Conservation (phyloP, 2,113 vertebrate genomes). For the Peromyscus californicus region DNA sequence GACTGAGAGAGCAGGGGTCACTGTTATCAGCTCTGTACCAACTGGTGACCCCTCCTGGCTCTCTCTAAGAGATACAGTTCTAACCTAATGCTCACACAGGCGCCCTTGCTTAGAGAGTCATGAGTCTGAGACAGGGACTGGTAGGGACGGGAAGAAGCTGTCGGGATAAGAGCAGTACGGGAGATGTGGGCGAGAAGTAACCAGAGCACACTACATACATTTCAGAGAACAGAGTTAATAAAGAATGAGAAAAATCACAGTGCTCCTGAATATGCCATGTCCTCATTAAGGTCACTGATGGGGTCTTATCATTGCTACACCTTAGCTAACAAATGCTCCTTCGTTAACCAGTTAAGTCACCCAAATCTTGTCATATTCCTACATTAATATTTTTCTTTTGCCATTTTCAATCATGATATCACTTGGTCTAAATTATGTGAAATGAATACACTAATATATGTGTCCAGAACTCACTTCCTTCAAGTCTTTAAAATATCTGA, state of each 20-base stretch:
- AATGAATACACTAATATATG: not conserved
- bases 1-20: not conserved
- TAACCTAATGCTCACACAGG: not conserved
- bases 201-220: not conserved
- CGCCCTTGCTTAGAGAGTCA: not conserved
- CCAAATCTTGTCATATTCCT: not conserved
- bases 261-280: not conserved
- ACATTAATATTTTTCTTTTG: not conserved
- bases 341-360: not conserved
- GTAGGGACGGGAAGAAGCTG: not conserved
- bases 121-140: not conserved
- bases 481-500: not conserved
- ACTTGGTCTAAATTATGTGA: conserved; percentile 35
- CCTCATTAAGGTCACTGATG: not conserved
- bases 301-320: not conserved
- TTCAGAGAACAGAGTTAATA: not conserved
- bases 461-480: not conserved
- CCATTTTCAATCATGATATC: not conserved
- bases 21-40: not conserved
- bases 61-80: not conserved
- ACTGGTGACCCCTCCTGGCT: not conserved
- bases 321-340: not conserved
- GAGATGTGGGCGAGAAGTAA: not conserved
- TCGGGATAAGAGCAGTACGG: too few relatives aligned
- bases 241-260: not conserved